A percentile compares a stretch with the other conserved stretches of the same genome.
phyloP scores from a whole-genome alignment of 2,797 vertebrate genomes.

The Sciaenops ocellatus region DNA sequence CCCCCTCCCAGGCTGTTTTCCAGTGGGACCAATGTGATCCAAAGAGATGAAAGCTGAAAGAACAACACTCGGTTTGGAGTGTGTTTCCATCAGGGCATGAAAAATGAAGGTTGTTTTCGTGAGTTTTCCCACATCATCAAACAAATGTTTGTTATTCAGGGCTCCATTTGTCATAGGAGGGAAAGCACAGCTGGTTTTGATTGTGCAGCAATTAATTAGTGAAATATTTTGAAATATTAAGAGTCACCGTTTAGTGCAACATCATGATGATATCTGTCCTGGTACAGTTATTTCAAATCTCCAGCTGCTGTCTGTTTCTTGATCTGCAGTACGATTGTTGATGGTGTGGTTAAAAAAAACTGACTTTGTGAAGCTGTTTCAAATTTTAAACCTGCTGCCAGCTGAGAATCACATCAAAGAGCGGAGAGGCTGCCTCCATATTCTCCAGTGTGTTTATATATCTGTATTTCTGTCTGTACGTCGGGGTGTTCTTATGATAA shows the following conservation, averaged over 20 bases:
- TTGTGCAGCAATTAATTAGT: slow-evolving; percentile 23
- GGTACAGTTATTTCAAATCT: slow-evolving; percentile 13
- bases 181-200: slow-evolving; percentile 21
- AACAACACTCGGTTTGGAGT: neutral
- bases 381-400: slow-evolving; percentile 55
- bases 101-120: slow-evolving; percentile 1
- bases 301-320: slow-evolving; percentile 27
- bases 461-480: slow-evolving; percentile 34
- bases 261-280: neutral
- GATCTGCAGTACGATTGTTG: slow-evolving; percentile 30
- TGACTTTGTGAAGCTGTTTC: slow-evolving; percentile 33
- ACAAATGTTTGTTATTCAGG: neutral
- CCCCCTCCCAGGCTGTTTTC: slow-evolving; percentile 13
- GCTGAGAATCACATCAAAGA: slow-evolving; percentile 60
- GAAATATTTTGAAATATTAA: slow-evolving; percentile 24
- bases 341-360: neutral
- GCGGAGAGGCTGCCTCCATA: slow-evolving; percentile 13
- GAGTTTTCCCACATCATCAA: neutral
- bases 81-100: neutral
- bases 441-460: slow-evolving; percentile 24
- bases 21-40: slow-evolving; percentile 40
- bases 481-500: slow-evolving; percentile 26
- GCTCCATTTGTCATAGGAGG: neutral
- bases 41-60: slow-evolving; percentile 43
- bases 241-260: neutral